Conservation (phyloP, 2,113 vertebrate species). For the Panthera tigris region DNA sequence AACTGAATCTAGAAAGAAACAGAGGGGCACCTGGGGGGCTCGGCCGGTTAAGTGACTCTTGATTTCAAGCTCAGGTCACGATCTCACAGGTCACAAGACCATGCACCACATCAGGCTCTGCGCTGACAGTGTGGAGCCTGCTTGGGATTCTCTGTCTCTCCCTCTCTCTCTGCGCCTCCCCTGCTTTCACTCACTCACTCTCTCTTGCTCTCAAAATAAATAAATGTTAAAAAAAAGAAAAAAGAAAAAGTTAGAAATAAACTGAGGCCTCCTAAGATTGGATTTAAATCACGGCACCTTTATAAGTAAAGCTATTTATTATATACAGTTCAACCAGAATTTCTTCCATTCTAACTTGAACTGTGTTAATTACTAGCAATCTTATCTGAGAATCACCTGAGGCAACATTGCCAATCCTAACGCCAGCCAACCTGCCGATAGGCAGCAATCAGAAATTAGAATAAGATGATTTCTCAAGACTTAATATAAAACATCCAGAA, state of each 20-base stretch:
- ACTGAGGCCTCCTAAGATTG: background rate
- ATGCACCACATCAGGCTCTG: too few relatives aligned
- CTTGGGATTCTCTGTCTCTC: too few relatives aligned
- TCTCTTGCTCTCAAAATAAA: too few relatives aligned
- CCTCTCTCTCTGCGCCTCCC: too few relatives aligned
- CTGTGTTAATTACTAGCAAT: background rate
- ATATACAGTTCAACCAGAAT: background rate
- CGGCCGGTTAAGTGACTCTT: too few relatives aligned
- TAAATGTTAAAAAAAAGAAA: too few relatives aligned
- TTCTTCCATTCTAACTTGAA: background rate
- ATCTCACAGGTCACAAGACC: too few relatives aligned
- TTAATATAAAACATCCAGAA: conserved; percentile 25
- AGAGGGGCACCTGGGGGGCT: background rate
- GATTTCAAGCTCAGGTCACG: too few relatives aligned
- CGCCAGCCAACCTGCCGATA: background rate
- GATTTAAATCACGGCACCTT: background rate
- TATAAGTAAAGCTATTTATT: background rate
- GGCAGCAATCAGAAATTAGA: background rate
- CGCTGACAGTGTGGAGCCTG: too few relatives aligned
- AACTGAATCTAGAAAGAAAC: background rate
- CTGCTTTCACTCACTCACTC: too few relatives aligned
- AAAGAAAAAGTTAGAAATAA: background rate
- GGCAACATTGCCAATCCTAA: background rate
- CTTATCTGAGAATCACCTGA: conserved; percentile 8
- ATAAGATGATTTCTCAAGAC: background rate